A percentile compares a stretch with the other conserved stretches of the same genome.
Conservation (phyloP, 2,888 invertebrate species). For the Tetranychus truncatus region DNA sequence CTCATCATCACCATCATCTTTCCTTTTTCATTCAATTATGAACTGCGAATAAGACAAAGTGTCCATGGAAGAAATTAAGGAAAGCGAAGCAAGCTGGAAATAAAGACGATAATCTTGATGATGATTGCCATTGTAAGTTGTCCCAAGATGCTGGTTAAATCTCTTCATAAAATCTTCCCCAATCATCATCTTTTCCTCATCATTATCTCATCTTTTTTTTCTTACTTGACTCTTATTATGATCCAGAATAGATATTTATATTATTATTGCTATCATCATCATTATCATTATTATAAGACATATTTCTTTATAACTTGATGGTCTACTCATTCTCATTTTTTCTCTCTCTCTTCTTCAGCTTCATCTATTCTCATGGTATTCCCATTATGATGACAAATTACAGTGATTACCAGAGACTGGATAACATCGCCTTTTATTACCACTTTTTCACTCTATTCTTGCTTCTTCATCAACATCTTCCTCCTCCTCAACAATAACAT, state of each 20-base stretch:
- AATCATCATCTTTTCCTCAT: not conserved
- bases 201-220: not conserved
- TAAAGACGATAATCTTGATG: not conserved
- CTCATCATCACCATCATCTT: too few species aligned
- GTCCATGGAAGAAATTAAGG: not conserved
- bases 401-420: not conserved
- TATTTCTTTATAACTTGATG: not conserved
- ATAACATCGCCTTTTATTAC: not conserved
- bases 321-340: not conserved
- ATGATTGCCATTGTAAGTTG: not conserved
- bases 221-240: not conserved
- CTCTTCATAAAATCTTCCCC: not conserved
- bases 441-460: not conserved
- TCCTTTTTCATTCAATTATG: not conserved
- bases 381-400: not conserved
- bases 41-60: not conserved
- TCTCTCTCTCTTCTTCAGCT: not conserved
- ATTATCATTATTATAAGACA: not conserved
- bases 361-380: not conserved
- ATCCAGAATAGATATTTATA: too few species aligned
- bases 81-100: not conserved
- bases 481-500: not conserved
- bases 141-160: conserved; percentile 1
- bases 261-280: not conserved
- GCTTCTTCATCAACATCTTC: not conserved